These are phyloP conservation scores for Scaptomyza reducta DNA, from an alignment of 2,888 invertebrate species.

Conservation along the genomic window DNA sequence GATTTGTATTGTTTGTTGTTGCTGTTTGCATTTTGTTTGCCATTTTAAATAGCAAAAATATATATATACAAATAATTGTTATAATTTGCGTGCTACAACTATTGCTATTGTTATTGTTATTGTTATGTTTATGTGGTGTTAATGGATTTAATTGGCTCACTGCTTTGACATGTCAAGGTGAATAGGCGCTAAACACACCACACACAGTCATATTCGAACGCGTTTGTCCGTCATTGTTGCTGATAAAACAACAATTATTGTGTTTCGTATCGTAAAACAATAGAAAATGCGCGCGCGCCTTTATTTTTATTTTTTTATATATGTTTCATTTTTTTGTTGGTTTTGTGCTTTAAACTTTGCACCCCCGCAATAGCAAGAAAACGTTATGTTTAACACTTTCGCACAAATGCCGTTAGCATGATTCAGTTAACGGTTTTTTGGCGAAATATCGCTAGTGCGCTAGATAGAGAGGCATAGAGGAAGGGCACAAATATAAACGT, in stretches of 20 bases:
- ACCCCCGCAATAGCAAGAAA: constrained; percentile 48
- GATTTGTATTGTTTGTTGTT: constrained; percentile 38
- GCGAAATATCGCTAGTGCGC: constrained; percentile 47
- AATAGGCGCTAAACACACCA: constrained; percentile 38
- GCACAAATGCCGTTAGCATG: constrained; percentile 61
- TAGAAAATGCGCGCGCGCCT: constrained; percentile 58
- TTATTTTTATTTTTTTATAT: constrained; percentile 20
- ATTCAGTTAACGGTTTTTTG: constrained; percentile 61
- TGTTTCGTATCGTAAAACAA: constrained; percentile 56
- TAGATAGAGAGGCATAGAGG: not conserved
- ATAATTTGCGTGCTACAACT: constrained; percentile 52
- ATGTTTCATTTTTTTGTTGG: constrained; percentile 21
- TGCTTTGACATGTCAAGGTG: constrained; percentile 71
- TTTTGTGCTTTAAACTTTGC: constrained; percentile 59
- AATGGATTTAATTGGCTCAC: constrained; percentile 65
- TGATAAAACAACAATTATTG: constrained; percentile 63
- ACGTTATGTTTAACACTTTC: constrained; percentile 41
- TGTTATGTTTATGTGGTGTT: constrained; percentile 35
- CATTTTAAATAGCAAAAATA: constrained; percentile 34
- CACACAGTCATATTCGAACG: constrained; percentile 23
- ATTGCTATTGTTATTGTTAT: constrained; percentile 38
- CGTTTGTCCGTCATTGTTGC: constrained; percentile 56
- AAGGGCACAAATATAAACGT: constrained; percentile 27
- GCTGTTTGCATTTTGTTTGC: constrained; percentile 7
- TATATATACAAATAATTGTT: constrained; percentile 50